Evolutionary conservation across 2,797 vertebrate genomes (phyloP).

Genomic region (Cheirogaleus major): DNA sequence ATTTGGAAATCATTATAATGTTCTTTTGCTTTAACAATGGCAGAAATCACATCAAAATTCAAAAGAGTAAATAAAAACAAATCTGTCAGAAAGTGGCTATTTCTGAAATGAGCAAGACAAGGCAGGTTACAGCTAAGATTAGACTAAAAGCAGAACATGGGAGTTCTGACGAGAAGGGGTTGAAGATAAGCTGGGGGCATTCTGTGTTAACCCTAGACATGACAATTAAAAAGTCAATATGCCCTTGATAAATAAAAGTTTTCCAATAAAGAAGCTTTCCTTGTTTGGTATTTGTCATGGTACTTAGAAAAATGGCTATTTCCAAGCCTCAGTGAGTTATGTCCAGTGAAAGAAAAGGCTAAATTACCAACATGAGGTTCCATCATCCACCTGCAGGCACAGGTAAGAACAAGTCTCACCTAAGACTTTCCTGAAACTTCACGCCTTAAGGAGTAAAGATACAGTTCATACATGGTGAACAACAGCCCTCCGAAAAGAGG

Average conservation of each 20-base stretch:
- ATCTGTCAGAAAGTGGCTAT: neutral
- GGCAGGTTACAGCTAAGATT: neutral
- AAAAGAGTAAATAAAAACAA: neutral
- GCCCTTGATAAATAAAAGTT: neutral
- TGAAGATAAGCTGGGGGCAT: neutral
- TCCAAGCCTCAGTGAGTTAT: neutral
- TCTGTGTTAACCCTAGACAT: neutral
- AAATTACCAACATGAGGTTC: neutral
- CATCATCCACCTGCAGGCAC: neutral
- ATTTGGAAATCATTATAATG: neutral
- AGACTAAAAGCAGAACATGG: neutral
- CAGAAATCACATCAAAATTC: conserved; percentile 8
- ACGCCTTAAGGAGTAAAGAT: neutral
- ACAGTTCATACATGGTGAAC: neutral
- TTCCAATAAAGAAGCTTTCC: neutral
- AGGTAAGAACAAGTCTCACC: neutral
- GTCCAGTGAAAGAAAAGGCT: neutral
- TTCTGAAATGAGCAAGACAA: conserved; percentile 34
- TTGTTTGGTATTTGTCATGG: neutral
- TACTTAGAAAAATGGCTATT: neutral
- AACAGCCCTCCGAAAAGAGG: neutral
- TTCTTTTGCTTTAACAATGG: conserved; percentile 11
- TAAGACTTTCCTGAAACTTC: neutral
- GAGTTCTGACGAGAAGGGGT: neutral
- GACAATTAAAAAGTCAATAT: neutral